Percentiles rank a stretch among this genome's conserved stretches.
Evolutionary conservation across 1,140 invertebrate species (phyloP).

Genomic region (Dufourea novaeangliae): DNA sequence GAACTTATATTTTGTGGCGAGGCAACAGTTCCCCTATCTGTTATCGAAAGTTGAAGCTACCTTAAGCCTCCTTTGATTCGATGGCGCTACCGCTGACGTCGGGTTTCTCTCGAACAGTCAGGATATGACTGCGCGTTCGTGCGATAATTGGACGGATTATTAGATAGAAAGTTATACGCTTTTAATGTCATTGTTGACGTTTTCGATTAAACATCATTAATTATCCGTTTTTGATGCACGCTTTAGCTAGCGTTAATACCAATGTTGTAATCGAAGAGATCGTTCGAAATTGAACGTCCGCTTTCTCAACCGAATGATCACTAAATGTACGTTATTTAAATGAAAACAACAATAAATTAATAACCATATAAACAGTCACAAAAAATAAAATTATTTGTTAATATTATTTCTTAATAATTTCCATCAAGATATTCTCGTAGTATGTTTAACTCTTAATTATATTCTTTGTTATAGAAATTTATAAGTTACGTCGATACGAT

Average conservation of each 20-base stretch:
- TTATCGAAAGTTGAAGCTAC: conserved; percentile 52
- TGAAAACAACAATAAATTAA: too few relatives aligned
- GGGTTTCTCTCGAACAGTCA: conserved; percentile 34
- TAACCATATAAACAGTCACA: too few relatives aligned
- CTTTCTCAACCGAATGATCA: not conserved
- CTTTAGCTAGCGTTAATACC: not conserved
- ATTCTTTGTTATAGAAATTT: too few relatives aligned
- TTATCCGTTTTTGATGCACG: conserved; percentile 1
- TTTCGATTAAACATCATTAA: conserved; percentile 38
- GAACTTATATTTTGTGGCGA: conserved; percentile 44
- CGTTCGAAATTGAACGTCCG: not conserved
- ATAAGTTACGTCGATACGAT: too few relatives aligned
- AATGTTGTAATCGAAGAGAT: not conserved
- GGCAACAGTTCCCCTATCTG: conserved; percentile 22
- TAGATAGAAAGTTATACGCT: conserved; percentile 40
- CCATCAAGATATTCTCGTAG: too few relatives aligned
- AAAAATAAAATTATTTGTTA: too few relatives aligned
- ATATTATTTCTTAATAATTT: too few relatives aligned
- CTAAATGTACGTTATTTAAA: not conserved
- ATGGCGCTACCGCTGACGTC: conserved; percentile 41
- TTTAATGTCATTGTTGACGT: conserved; percentile 25
- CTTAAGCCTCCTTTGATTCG: conserved; percentile 47
- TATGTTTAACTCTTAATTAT: too few relatives aligned
- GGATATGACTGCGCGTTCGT: conserved; percentile 25
- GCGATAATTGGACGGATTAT: conserved; percentile 53